These are phyloP conservation scores for Centroberyx gerrardi DNA, from an alignment of 2,797 vertebrate species.

Conservation along the genomic window DNA sequence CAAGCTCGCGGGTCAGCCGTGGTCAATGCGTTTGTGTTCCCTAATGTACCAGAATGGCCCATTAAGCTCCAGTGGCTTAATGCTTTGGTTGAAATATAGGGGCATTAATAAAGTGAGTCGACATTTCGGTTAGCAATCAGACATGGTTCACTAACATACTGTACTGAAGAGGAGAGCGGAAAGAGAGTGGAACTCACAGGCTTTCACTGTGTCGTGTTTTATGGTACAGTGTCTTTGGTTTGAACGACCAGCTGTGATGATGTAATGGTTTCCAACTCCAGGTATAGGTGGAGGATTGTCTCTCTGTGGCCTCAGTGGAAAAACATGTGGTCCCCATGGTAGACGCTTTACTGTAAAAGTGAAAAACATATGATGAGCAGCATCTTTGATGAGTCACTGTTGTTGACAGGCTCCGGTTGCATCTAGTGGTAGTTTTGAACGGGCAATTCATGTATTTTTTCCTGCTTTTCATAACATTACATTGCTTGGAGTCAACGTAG, in stretches of 20 bases:
- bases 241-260: slow-evolving; percentile 26
- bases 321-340: slow-evolving; percentile 1
- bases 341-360: background rate
- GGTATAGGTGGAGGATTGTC: background rate
- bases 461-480: too few species aligned
- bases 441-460: too few species aligned
- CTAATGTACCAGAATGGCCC: slow-evolving; percentile 72
- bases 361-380: background rate
- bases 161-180: slow-evolving; percentile 19
- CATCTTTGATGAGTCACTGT: too few species aligned
- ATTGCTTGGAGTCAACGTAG: too few species aligned
- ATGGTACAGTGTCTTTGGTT: background rate
- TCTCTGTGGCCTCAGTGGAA: background rate
- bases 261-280: background rate
- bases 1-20: slow-evolving; percentile 57
- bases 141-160: slow-evolving; percentile 52
- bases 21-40: slow-evolving; percentile 73
- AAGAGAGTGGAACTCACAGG: background rate
- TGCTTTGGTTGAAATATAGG: slow-evolving; percentile 60
- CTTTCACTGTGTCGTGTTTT: background rate
- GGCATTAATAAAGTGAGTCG: slow-evolving; percentile 63
- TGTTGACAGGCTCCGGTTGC: too few species aligned
- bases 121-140: slow-evolving; percentile 63
- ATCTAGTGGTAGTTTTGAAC: too few species aligned
- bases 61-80: slow-evolving; percentile 65